These are phyloP conservation scores for Lobophora halterata DNA, from an alignment of 2,888 invertebrate genomes.

Conservation along the genomic window DNA sequence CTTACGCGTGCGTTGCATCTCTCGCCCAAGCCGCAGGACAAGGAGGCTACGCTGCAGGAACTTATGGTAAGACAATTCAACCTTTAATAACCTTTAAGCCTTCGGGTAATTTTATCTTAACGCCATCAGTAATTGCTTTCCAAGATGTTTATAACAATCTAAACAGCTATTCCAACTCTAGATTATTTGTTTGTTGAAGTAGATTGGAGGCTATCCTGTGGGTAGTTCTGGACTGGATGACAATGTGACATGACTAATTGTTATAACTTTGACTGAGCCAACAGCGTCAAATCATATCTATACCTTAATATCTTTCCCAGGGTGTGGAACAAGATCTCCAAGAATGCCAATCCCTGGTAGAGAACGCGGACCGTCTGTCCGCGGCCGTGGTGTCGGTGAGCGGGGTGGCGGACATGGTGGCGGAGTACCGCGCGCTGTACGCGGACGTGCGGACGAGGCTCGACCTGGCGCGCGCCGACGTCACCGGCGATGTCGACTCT, in stretches of 20 bases:
- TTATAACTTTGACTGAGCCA: too few relatives aligned
- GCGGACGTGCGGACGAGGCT: slow-evolving; percentile 60
- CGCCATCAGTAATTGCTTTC: too few relatives aligned
- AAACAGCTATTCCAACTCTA: too few relatives aligned
- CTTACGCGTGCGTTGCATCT: slow-evolving; percentile 86
- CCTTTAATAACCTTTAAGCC: too few relatives aligned
- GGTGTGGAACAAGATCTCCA: slow-evolving; percentile 59
- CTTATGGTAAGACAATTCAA: slow-evolving; percentile 66
- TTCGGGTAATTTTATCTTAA: background rate
- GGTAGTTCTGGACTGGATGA: too few relatives aligned
- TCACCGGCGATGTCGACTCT: slow-evolving; percentile 61
- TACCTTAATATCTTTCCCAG: slow-evolving; percentile 33
- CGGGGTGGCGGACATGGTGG: slow-evolving; percentile 60
- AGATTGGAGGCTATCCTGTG: too few relatives aligned
- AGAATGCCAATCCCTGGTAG: slow-evolving; percentile 61
- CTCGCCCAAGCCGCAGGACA: slow-evolving; percentile 68
- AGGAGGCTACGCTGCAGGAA: slow-evolving; percentile 61
- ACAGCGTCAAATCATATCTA: too few relatives aligned
- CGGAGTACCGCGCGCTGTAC: slow-evolving; percentile 64
- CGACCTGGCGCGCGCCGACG: slow-evolving; percentile 57
- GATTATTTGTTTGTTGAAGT: too few relatives aligned
- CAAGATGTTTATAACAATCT: too few relatives aligned
- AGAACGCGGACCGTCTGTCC: slow-evolving; percentile 62
- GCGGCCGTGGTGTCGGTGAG: slow-evolving; percentile 40
- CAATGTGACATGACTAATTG: too few relatives aligned